Evolutionary conservation across 2,113 vertebrate genomes (phyloP).

Genomic region (Centrocercus urophasianus): DNA sequence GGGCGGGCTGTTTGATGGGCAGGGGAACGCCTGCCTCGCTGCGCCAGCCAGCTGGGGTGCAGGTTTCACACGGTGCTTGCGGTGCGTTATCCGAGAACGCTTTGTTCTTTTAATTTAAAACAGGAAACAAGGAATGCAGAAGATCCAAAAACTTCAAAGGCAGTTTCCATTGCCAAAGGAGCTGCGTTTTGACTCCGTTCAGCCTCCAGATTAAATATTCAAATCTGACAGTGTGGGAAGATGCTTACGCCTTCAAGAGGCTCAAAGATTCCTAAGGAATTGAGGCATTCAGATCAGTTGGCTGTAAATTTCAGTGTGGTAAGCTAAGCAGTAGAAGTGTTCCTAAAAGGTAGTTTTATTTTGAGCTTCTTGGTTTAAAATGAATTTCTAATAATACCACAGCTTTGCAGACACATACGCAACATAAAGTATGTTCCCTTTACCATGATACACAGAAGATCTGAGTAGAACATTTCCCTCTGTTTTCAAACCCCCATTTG

Average conservation of each 20-base stretch:
- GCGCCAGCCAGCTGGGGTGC: not conserved
- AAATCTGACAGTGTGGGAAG: slow-evolving; percentile 43
- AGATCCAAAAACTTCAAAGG: slow-evolving; percentile 56
- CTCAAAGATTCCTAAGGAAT: not conserved
- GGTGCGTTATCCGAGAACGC: not conserved
- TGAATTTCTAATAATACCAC: not conserved
- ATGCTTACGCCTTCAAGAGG: not conserved
- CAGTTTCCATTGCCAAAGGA: slow-evolving; percentile 41
- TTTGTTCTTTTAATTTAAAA: slow-evolving; percentile 47
- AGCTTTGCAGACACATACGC: not conserved
- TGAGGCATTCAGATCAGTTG: slow-evolving; percentile 14
- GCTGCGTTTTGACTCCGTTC: slow-evolving; percentile 2
- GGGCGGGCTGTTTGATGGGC: not conserved
- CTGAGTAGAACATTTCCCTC: not conserved
- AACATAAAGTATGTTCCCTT: not conserved
- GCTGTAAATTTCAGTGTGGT: not conserved
- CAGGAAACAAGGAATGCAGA: not conserved
- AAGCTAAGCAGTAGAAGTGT: not conserved
- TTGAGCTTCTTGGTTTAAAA: not conserved
- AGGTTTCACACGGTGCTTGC: not conserved
- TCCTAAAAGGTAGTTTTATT: slow-evolving; percentile 26
- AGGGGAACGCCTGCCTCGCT: slow-evolving; percentile 7
- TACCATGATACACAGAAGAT: not conserved
- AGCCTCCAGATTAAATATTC: slow-evolving; percentile 38
- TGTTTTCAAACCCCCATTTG: not conserved